Evolutionary conservation across 2,113 vertebrate genomes (phyloP).

Genomic region (Phrynosoma blainvillii): DNA sequence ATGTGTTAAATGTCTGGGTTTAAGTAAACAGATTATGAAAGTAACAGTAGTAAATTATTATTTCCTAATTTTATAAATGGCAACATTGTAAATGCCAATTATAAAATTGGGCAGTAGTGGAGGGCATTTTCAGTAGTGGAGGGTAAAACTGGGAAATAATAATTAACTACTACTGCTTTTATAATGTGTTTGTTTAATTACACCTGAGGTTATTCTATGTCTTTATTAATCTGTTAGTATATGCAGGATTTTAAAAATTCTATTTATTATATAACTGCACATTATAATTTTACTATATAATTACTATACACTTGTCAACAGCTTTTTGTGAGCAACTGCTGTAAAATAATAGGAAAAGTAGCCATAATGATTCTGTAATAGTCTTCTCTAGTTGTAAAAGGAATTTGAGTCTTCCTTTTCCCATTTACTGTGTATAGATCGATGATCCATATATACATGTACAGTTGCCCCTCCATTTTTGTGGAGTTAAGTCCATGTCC

Average conservation of each 20-base stretch:
- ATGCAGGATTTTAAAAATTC: too few relatives aligned
- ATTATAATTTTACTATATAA: background rate
- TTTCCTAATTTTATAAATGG: too few relatives aligned
- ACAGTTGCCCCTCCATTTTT: too few relatives aligned
- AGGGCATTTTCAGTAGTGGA: too few relatives aligned
- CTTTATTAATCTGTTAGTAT: background rate
- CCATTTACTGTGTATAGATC: background rate
- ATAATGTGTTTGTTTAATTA: background rate
- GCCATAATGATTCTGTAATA: background rate
- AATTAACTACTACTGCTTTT: background rate
- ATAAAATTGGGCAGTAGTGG: background rate
- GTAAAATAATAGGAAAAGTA: background rate
- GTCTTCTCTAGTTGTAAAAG: background rate
- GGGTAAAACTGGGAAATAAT: too few relatives aligned
- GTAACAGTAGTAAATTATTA: too few relatives aligned
- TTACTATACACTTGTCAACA: background rate
- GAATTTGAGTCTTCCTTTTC: background rate
- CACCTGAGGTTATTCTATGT: background rate
- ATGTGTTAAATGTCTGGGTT: too few relatives aligned
- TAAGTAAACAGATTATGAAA: background rate
- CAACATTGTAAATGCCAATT: background rate
- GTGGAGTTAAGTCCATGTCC: too few relatives aligned
- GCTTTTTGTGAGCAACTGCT: background rate
- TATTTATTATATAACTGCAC: background rate
- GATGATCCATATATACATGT: too few relatives aligned